Evolutionary conservation across 2,113 vertebrate genomes (phyloP), one percentile per base, ranked within the genome.

Genomic region (Rana temporaria): DNA sequence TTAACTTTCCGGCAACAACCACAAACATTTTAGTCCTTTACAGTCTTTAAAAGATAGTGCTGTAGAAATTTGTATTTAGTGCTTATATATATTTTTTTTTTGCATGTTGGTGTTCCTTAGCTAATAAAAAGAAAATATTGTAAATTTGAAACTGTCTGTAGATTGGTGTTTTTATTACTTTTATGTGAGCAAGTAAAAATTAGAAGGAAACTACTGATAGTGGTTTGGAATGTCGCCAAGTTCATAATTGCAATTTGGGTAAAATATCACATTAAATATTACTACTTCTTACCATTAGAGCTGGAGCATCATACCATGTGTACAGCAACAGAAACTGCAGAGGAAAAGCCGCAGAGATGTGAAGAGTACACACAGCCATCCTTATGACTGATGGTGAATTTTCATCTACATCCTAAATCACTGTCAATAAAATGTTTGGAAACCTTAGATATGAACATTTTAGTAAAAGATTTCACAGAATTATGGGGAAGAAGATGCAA

Each of bases 91-190:
- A 30, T 30, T 2, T 30, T 30, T 30, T 93, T 62, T 94, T 92
- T 96, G 96, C 96, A 95, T 97, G 95, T 95, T 93, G 94, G 90
- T 95, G 92, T 96, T 92, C 90, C 90, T 96, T 96, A 96, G 94
- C 87, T 95, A 94, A 93, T 93, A 95, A 94, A 91, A 94, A 91
- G 93, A 95, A 94, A 91, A 94, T 90, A 93, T 92, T 96, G 93
- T 97, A 95, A 89, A 91, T 93, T 93, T 95, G 91, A 90, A 89
- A 92, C 95, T 87, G 87, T 89, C 89, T 91, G 91, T 91, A 90
- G 91, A 85, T 88, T 68, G 1, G 88, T 89, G 88, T 89, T 93
- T 92, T 92, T 89, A 90, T 87, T 91, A 92, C 87, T 87, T 93
- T 85, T 84, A 87, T 86, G n/a, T 26, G 8, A 15, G 20, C 60